Conservation (phyloP, 1,140 invertebrate genomes). For the Laodelphax striatellus region DNA sequence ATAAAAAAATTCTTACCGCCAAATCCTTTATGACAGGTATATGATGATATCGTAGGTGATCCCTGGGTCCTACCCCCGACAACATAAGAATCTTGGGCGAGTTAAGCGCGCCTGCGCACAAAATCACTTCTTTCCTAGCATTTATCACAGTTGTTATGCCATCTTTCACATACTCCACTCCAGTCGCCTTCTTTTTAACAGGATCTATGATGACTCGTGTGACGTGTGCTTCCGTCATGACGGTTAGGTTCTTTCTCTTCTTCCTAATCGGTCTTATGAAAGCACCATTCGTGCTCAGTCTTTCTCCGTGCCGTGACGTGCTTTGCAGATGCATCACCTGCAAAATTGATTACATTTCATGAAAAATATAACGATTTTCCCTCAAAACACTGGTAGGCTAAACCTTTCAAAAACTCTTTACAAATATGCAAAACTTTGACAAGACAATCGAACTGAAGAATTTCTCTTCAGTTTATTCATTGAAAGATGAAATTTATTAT, state of each 20-base stretch:
- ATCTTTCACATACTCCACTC: constrained; percentile 36
- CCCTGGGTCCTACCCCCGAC: constrained; percentile 33
- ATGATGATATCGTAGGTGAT: constrained; percentile 26
- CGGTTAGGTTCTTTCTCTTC: constrained; percentile 54
- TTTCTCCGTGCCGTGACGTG: constrained; percentile 44
- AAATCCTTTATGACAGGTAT: constrained; percentile 27
- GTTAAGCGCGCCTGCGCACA: constrained; percentile 24
- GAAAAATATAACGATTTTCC: neutral
- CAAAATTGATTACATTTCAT: neutral
- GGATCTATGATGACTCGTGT: constrained; percentile 50
- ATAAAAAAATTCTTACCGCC: constrained; percentile 30
- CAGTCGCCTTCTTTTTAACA: constrained; percentile 26
- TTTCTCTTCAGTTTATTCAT: no score
- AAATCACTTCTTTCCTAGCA: constrained; percentile 17
- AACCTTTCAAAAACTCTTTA: no score
- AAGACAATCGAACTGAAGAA: no score
- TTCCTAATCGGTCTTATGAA: constrained; percentile 58
- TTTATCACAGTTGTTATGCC: neutral
- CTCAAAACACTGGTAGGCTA: no score
- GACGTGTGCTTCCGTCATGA: constrained; percentile 55
- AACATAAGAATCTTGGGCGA: constrained; percentile 32
- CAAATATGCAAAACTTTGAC: no score
- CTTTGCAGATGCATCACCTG: constrained; percentile 45
- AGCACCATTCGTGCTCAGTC: constrained; percentile 57
- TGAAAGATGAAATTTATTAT: no score